Percentiles rank a stretch among this genome's conserved stretches.
These are phyloP conservation scores for Plebejus melissa DNA, from an alignment of 2,888 invertebrate species.

Conservation along the genomic window DNA sequence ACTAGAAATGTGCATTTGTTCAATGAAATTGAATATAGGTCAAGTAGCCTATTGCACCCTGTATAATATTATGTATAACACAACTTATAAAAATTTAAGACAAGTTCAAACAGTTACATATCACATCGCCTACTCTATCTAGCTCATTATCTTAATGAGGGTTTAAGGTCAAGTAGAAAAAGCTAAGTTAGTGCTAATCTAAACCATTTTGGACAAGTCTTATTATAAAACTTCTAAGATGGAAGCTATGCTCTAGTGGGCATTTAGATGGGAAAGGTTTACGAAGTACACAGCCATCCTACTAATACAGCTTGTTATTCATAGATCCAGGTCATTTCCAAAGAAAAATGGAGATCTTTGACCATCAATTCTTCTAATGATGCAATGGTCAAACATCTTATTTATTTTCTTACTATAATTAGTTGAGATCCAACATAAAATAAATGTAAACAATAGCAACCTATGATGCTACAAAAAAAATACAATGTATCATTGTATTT, in stretches of 20 bases:
- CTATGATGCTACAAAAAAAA: no score
- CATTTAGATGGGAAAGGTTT: neutral
- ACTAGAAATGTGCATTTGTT: no score
- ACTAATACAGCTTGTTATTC: neutral
- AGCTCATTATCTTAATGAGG: neutral
- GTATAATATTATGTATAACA: neutral
- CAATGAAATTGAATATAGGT: no score
- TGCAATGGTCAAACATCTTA: no score
- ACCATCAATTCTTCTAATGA: no score
- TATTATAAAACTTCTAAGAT: neutral
- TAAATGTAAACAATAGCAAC: no score
- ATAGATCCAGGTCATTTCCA: neutral
- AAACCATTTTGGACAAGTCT: neutral
- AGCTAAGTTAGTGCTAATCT: constrained; percentile 3
- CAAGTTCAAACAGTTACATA: neutral
- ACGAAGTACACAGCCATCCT: neutral
- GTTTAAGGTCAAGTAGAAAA: constrained; percentile 7
- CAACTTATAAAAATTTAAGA: neutral
- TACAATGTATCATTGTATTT: no score
- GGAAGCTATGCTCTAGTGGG: neutral
- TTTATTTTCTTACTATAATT: no score
- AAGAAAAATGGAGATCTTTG: no score
- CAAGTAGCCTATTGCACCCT: no score
- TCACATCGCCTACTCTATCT: neutral
- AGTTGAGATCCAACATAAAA: no score